Conservation (phyloP, 2,888 invertebrate species). For the Calameuta pallipes region DNA sequence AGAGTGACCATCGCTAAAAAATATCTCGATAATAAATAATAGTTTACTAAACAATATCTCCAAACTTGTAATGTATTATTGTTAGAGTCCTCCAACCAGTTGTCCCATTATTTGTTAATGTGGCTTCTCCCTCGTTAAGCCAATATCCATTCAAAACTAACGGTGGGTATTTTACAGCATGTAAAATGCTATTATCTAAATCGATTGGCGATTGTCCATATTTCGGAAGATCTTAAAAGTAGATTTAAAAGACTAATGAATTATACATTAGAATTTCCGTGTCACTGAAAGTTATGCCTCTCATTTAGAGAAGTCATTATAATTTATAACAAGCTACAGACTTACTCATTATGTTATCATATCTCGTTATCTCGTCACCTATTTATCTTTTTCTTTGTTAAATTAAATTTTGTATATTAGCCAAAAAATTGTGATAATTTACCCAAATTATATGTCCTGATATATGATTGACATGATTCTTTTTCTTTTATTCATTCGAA, state of each 20-base stretch:
- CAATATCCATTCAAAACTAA: conserved; percentile 53
- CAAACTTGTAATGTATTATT: not conserved
- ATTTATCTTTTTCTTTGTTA: not conserved
- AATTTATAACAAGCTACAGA: not conserved
- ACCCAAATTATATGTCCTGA: not conserved
- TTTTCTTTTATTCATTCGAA: not conserved
- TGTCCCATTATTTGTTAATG: conserved; percentile 41
- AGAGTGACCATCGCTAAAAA: conserved; percentile 40
- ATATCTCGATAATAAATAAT: not conserved
- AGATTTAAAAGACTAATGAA: not conserved
- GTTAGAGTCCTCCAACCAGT: conserved; percentile 1
- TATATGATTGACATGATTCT: not conserved
- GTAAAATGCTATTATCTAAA: conserved; percentile 40
- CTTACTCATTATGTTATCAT: not conserved
- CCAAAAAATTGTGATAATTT: not conserved
- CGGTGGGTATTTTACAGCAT: conserved; percentile 36
- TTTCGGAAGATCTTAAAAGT: conserved; percentile 28
- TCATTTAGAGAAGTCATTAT: not conserved
- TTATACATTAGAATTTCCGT: not conserved
- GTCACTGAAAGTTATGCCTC: not conserved
- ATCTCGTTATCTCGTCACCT: not conserved
- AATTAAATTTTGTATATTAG: not conserved
- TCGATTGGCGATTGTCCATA: conserved; percentile 53
- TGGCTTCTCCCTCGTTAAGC: conserved; percentile 51
- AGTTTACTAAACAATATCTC: not conserved